phyloP scores from a whole-genome alignment of 2,797 vertebrate genomes.

The Acanthurus tractus region DNA sequence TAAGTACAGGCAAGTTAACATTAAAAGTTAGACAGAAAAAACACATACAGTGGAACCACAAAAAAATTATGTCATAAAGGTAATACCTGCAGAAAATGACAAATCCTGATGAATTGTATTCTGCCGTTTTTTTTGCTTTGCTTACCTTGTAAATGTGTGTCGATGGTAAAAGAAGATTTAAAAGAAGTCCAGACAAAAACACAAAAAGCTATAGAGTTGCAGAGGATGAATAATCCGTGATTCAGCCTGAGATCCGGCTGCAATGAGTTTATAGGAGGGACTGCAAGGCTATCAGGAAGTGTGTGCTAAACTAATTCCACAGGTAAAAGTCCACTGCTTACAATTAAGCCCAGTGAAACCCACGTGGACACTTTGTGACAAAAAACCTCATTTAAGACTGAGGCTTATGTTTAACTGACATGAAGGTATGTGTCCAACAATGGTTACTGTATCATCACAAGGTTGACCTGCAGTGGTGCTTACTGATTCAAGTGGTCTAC shows the following conservation, averaged over 20 bases:
- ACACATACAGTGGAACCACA: neutral
- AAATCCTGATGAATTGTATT: neutral
- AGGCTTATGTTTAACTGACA: slow-evolving; percentile 9
- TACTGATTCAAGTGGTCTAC: too few species aligned
- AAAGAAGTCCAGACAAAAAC: slow-evolving; percentile 4
- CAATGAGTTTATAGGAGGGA: neutral
- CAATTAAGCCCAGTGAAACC: neutral
- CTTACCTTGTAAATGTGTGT: slow-evolving; percentile 55
- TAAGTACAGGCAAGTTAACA: slow-evolving; percentile 1
- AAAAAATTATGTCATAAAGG: neutral
- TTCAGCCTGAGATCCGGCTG: slow-evolving; percentile 1
- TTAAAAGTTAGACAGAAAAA: neutral
- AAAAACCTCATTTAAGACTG: neutral
- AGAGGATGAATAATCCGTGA: slow-evolving; percentile 18
- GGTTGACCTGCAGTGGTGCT: too few species aligned
- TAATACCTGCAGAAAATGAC: neutral
- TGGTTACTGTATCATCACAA: neutral
- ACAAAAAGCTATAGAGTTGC: slow-evolving; percentile 2
- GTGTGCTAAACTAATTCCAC: slow-evolving; percentile 10
- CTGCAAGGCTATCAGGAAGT: slow-evolving; percentile 67
- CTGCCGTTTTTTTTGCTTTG: neutral
- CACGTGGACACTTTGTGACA: slow-evolving; percentile 15
- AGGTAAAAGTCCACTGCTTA: slow-evolving; percentile 75
- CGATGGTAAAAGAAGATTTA: neutral
- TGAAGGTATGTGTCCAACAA: neutral